Evolutionary conservation across 2,113 vertebrate genomes (phyloP).

Genomic region (Sinocyclocheilus maitianheensis): DNA sequence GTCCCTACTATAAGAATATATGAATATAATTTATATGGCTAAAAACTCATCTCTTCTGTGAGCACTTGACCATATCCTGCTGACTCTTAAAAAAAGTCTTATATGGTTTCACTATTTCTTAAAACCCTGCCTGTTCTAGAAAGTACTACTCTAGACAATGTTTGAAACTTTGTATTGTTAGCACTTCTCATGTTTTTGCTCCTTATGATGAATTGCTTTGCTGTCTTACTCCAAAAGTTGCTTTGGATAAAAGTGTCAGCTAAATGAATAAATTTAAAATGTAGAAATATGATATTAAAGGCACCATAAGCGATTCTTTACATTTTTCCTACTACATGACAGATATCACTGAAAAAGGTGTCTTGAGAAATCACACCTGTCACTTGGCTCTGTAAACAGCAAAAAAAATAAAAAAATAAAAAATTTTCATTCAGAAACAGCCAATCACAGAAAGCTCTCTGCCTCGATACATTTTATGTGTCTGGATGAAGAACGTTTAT

Average conservation of each 20-base stretch:
- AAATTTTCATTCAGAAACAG: too few species aligned
- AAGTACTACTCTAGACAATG: neutral
- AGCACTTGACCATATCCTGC: neutral
- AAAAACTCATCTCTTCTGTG: neutral
- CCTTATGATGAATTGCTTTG: neutral
- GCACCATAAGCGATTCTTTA: neutral
- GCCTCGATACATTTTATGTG: too few species aligned
- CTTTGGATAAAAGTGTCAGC: neutral
- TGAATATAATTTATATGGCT: neutral
- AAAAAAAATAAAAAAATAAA: neutral
- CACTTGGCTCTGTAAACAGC: neutral
- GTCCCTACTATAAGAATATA: neutral
- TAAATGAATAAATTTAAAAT: neutral
- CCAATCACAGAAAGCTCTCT: too few species aligned
- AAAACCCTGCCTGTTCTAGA: neutral
- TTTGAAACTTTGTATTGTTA: neutral
- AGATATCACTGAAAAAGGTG: neutral
- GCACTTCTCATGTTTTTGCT: neutral
- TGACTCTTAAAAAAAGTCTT: neutral
- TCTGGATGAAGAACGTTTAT: too few species aligned
- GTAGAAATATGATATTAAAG: neutral
- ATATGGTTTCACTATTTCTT: neutral
- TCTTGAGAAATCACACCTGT: constrained; percentile 1
- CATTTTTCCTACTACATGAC: neutral
- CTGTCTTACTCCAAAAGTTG: neutral